Conservation (phyloP, 2,113 vertebrate genomes). For the Periophthalmus modestus region DNA sequence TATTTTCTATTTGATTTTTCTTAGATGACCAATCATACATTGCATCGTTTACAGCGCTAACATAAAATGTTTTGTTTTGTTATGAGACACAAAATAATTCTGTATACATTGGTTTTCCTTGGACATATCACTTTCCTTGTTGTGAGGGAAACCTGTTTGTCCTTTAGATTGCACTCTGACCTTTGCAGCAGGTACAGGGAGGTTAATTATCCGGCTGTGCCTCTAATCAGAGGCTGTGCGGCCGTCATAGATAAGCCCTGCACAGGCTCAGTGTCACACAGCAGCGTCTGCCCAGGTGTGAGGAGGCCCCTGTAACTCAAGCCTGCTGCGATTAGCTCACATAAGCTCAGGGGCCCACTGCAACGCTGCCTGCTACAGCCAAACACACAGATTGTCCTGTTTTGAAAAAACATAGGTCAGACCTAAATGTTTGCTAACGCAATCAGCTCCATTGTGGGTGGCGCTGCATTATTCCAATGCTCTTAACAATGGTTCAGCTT, state of each 20-base stretch:
- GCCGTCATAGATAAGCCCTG: constrained; percentile 75
- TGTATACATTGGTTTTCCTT: neutral
- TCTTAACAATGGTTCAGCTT: constrained; percentile 29
- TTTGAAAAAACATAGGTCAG: constrained; percentile 46
- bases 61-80: neutral
- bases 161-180: constrained; percentile 44
- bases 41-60: neutral
- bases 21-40: too few relatives aligned
- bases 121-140: constrained; percentile 26
- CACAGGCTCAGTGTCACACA: constrained; percentile 55
- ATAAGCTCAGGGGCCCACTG: constrained; percentile 70
- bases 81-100: constrained; percentile 13
- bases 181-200: constrained; percentile 63
- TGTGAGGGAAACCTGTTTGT: constrained; percentile 47
- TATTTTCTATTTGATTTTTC: too few relatives aligned
- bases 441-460: constrained; percentile 69
- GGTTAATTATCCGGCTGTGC: constrained; percentile 66
- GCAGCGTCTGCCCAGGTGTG: constrained; percentile 76
- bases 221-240: constrained; percentile 72
- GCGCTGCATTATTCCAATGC: constrained; percentile 49
- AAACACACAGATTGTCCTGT: constrained; percentile 54
- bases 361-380: constrained; percentile 42
- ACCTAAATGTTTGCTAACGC: constrained; percentile 57
- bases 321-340: constrained; percentile 75
- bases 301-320: constrained; percentile 78